Evolutionary conservation across 1,140 invertebrate genomes (phyloP).

Genomic region (Elymnias hypermnestra): DNA sequence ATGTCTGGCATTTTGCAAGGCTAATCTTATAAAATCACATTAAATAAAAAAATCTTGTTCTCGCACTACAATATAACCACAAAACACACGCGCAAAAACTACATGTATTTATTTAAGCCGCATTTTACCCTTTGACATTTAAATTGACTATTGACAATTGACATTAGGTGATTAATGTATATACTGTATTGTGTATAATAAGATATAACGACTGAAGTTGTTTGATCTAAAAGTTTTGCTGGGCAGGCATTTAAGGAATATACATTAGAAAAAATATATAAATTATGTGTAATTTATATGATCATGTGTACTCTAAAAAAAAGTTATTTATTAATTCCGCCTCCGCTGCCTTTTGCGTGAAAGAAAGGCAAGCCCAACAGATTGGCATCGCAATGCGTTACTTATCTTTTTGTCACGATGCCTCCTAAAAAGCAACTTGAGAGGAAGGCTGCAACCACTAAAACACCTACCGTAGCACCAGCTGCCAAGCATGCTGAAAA

Average conservation of each 20-base stretch:
- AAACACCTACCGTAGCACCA: constrained; percentile 72
- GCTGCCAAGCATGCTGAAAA: constrained; percentile 71
- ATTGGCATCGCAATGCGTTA: too few relatives aligned
- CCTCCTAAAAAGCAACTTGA: constrained; percentile 74
- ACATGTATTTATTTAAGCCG: neutral
- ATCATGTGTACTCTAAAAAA: too few relatives aligned
- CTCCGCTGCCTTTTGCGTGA: too few relatives aligned
- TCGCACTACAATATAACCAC: neutral
- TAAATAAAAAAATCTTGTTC: neutral
- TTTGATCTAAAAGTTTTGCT: too few relatives aligned
- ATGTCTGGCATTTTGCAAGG: constrained; percentile 79
- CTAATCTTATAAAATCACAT: neutral
- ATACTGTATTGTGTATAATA: too few relatives aligned
- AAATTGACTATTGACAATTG: neutral
- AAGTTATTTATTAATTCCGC: too few relatives aligned
- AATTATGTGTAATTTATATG: too few relatives aligned
- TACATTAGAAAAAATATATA: too few relatives aligned
- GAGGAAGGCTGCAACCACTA: constrained; percentile 72
- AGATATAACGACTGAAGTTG: too few relatives aligned
- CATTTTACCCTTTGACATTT: neutral
- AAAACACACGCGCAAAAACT: constrained; percentile 1
- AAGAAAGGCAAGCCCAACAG: too few relatives aligned
- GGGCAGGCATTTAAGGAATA: too few relatives aligned
- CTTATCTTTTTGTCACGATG: constrained; percentile 75
- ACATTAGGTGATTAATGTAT: too few relatives aligned